Evolutionary conservation across 2,888 invertebrate genomes (phyloP).

Genomic region (Odontocolon sp.): DNA sequence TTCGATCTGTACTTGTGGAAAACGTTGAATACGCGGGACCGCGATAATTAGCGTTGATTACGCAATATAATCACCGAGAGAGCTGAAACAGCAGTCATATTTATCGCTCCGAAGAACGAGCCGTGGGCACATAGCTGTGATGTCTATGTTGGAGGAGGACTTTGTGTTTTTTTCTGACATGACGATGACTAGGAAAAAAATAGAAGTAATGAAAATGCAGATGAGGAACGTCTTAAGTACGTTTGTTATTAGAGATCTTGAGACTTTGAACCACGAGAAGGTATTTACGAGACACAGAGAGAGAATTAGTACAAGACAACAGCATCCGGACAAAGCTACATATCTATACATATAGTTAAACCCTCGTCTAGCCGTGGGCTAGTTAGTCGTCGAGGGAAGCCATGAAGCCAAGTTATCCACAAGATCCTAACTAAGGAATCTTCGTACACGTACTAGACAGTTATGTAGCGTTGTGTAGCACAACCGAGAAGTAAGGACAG

Average conservation of each 20-base stretch:
- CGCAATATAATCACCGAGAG: constrained; percentile 71
- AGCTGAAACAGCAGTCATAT: constrained; percentile 38
- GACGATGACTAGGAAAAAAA: too few relatives aligned
- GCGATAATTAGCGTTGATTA: constrained; percentile 76
- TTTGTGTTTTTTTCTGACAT: too few relatives aligned
- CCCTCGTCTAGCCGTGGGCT: constrained; percentile 68
- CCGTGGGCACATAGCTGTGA: not conserved
- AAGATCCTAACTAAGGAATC: constrained; percentile 35
- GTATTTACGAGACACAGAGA: not conserved
- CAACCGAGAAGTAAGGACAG: constrained; percentile 72
- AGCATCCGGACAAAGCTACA: not conserved
- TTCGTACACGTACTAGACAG: constrained; percentile 17
- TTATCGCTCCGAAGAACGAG: constrained; percentile 9
- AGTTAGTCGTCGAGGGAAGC: constrained; percentile 64
- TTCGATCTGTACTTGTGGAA: constrained; percentile 66
- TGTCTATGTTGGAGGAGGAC: too few relatives aligned
- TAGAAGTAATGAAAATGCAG: not conserved
- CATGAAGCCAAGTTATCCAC: constrained; percentile 62
- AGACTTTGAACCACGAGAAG: too few relatives aligned
- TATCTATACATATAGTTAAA: not conserved
- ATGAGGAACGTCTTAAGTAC: too few relatives aligned
- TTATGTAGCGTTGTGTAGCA: constrained; percentile 29
- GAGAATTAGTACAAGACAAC: not conserved
- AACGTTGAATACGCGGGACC: constrained; percentile 64
- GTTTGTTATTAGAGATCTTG: too few relatives aligned